A percentile compares a stretch with the other conserved stretches of the same genome.
These are phyloP conservation scores for Dioctria rufipes DNA, from an alignment of 2,888 invertebrate genomes.

Conservation along the genomic window DNA sequence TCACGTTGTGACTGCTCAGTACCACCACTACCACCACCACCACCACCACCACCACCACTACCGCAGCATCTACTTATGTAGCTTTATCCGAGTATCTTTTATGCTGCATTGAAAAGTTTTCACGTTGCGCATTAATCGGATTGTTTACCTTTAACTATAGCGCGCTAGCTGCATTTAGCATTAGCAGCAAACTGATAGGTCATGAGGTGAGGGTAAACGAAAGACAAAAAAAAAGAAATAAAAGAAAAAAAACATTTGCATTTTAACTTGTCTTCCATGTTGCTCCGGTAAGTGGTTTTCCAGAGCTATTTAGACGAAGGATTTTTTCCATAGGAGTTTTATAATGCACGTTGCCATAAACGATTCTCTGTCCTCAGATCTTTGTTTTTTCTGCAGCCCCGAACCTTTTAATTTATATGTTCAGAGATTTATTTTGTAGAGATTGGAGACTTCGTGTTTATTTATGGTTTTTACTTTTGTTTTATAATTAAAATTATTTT, in stretches of 20 bases:
- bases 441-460: too few species aligned
- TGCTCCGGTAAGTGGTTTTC: conserved; percentile 16
- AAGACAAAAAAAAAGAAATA: too few species aligned
- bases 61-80: background rate
- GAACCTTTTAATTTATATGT: too few species aligned
- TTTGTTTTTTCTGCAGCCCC: too few species aligned
- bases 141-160: conserved; percentile 12
- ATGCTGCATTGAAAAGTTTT: background rate
- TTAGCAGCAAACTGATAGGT: background rate
- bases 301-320: background rate
- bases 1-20: background rate
- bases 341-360: too few species aligned
- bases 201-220: background rate
- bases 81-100: conserved; percentile 20
- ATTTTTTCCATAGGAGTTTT: background rate
- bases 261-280: background rate
- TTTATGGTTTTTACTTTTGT: too few species aligned
- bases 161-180: too few species aligned
- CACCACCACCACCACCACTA: background rate
- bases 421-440: too few species aligned
- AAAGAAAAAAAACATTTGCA: conserved; percentile 13
- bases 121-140: conserved; percentile 24
- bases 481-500: too few species aligned
- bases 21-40: background rate
- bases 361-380: too few species aligned